Evolutionary conservation across 2,797 vertebrate genomes (phyloP).

Genomic region (Muscicapa comitata): DNA sequence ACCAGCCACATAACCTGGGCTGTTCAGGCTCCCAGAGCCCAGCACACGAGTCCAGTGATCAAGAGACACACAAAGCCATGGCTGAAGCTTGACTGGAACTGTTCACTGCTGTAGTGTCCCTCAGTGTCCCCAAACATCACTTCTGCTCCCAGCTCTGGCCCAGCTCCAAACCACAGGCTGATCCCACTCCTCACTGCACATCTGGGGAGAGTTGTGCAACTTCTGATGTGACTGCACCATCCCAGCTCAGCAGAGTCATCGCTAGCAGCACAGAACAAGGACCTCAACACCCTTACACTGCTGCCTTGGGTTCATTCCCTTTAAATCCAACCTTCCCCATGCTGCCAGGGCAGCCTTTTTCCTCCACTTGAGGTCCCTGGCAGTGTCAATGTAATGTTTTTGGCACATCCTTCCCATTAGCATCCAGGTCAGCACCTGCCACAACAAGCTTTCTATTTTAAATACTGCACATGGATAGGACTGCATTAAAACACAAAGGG

Average conservation of each 20-base stretch:
- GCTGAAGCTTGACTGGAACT: no score
- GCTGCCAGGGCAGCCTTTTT: not conserved
- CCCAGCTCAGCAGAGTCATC: not conserved
- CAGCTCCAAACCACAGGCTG: not conserved
- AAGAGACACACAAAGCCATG: fast-evolving
- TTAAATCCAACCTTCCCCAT: not conserved
- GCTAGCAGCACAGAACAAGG: not conserved
- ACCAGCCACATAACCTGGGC: fast-evolving
- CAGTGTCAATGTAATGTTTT: not conserved
- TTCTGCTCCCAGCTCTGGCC: fast-evolving
- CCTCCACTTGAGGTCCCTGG: not conserved
- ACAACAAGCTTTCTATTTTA: not conserved
- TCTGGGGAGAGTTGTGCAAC: fast-evolving
- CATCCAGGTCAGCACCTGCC: not conserved
- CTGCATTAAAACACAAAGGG: not conserved
- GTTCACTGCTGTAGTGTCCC: fast-evolving
- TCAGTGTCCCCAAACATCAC: not conserved
- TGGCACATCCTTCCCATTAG: not conserved
- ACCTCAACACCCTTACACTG: not conserved
- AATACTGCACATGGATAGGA: not conserved
- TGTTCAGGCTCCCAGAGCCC: not conserved
- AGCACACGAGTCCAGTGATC: fast-evolving
- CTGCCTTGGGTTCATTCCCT: not conserved
- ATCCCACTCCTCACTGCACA: not conserved
- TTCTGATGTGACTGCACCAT: fast-evolving